Evolutionary conservation across 2,888 invertebrate species (phyloP), one percentile per base, ranked within the genome.

Genomic region (Eristalis intricaria): DNA sequence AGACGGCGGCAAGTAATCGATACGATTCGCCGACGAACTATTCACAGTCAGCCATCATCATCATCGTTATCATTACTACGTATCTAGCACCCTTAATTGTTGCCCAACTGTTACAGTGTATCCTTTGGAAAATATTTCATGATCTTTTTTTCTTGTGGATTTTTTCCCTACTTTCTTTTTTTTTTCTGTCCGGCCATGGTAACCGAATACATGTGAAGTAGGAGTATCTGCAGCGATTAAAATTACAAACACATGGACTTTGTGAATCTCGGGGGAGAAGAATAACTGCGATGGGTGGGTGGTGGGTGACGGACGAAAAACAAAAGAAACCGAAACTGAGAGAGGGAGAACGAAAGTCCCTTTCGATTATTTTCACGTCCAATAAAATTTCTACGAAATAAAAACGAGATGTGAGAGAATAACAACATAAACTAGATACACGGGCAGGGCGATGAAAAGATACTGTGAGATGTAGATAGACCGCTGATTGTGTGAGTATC

Each of bases 11-110:
- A 60, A 69, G 82, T 74, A 86, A 86, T 86, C 86, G 86, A 86
- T 86, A 86, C 83, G 32, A 74, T 78, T 78, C 61, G 38, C 82
- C 61, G 32, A 61, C 74, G 60, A 78, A 73, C 70, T 66, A 86
- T 86, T 86, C 83, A 58, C 83, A 78, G 74, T 83, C 82, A 71
- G 86, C 79, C 78, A 63, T 70, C 77, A 78, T 78, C 70, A 78
- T 86, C 74, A 68, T 74, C 76, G 80, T 87, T 84, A 84, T 87
- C 87, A 87, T 84, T 87, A 79, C 76, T 75, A 76, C 76, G 84
- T 84, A 87, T 87, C 87, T 87, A 87, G 87, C 87, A 87, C 84
- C 87, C 87, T 87, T 87, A 87, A 87, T 87, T 87, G 84, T 79
- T 60, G 73, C 73, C 87, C 87, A 87, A 87, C 87, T 87, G 87